Evolutionary conservation across 2,888 invertebrate species (phyloP), one percentile per base, ranked within the genome.

Genomic region (Leptinotarsa juncta): DNA sequence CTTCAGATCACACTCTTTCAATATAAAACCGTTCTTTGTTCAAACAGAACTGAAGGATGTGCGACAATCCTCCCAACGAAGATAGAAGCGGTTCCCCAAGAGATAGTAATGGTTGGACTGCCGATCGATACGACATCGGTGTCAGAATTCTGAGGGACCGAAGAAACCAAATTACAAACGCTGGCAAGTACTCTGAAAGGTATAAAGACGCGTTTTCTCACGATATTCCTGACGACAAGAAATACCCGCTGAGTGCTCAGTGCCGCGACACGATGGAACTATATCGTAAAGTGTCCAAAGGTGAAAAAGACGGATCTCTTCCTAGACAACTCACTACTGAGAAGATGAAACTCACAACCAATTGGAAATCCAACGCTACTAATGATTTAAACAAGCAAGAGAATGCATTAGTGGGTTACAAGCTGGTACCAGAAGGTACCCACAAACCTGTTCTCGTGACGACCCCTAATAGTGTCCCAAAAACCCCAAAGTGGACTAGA

Each of bases 371-470:
- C 74, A 87, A 87, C 72, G 87, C 87, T 18, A 87, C 87, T 7
- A 87, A 86, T 77, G 87, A 88, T 75, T 79, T 86, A 23, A 87
- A 87, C 78, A 87, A 86, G 74, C 82, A 83, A 65, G 85, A 84
- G 67, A 88, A 91, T 18, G 90, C 91, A 78, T 82, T 90, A 3
- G 90, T 90, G 1, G 85, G 90, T 0, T 86, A 90, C 49, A 90
- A 90, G 42, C 88, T 89, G 23, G 89, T 90, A 65, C 89, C 90
- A 0, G 91, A 90, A 53, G 90, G 90, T 82, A 85, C 77, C 3
- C 74, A 72, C 20, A 82, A 78, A 74, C 89, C 67, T 87, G 86
- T 81, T 67, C 79, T 78, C 73, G 69, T 80, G 74, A 73, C 76
- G 71, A 74, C 79, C 57, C 78, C 82, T 60, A 69, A 78, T 2